Evolutionary conservation across 2,888 invertebrate genomes (phyloP).

Genomic region (Hirtodrosophila cameraria): DNA sequence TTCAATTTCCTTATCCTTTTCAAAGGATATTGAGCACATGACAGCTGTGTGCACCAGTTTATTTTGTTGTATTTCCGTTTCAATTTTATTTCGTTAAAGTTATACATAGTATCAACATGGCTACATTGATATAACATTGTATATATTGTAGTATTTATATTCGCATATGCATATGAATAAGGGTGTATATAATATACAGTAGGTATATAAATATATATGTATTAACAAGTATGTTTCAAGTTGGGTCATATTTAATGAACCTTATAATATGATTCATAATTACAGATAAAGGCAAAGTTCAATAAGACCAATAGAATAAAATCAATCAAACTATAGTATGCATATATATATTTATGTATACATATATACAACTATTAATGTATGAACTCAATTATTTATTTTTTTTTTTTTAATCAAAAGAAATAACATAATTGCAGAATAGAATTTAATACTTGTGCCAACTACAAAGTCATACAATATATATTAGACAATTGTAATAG

Average conservation of each 20-base stretch:
- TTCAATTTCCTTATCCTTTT: slow-evolving; percentile 26
- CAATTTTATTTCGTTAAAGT: neutral
- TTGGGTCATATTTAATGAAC: too few species aligned
- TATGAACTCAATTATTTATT: too few species aligned
- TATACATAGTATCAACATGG: neutral
- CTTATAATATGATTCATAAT: too few species aligned
- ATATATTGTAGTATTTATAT: neutral
- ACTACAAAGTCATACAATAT: neutral
- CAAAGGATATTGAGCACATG: slow-evolving; percentile 18
- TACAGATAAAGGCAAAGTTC: too few species aligned
- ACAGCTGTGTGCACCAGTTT: neutral
- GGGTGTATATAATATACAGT: too few species aligned
- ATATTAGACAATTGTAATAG: neutral
- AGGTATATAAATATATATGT: neutral
- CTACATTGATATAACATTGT: neutral
- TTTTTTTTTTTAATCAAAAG: too few species aligned
- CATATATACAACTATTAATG: too few species aligned
- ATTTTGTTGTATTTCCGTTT: slow-evolving; percentile 1
- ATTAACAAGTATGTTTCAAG: neutral
- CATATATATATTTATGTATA: too few species aligned
- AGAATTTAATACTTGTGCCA: too few species aligned
- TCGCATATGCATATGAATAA: neutral
- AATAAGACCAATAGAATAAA: too few species aligned
- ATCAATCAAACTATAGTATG: too few species aligned
- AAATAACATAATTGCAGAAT: too few species aligned